Conservation (phyloP, 2,113 vertebrate genomes). For the Rhea americana region DNA sequence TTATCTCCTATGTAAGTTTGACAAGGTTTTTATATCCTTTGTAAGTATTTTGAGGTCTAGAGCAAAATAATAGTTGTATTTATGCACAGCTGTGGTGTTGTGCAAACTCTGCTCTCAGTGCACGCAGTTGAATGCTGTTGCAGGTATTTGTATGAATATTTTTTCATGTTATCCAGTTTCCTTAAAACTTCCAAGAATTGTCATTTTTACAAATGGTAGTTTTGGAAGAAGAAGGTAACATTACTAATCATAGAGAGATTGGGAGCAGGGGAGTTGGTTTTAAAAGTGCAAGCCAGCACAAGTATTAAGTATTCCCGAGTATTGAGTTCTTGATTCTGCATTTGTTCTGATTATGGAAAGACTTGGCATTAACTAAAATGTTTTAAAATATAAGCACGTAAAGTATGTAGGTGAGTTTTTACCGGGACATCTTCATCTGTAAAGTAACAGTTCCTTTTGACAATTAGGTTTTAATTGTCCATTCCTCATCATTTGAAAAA, state of each 20-base stretch:
- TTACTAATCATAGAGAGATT: not conserved
- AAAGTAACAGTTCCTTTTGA: slow-evolving; percentile 29
- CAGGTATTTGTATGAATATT: not conserved
- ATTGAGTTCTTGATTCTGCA: not conserved
- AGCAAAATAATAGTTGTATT: not conserved
- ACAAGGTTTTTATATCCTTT: slow-evolving; percentile 34
- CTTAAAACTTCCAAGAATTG: not conserved
- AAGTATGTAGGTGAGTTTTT: not conserved
- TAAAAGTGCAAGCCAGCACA: not conserved
- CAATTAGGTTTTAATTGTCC: not conserved
- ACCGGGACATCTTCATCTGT: not conserved
- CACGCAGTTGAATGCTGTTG: not conserved
- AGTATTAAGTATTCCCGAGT: not conserved
- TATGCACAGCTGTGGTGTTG: not conserved
- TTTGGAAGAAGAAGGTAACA: not conserved
- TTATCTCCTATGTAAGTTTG: slow-evolving; percentile 41
- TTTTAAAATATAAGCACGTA: not conserved
- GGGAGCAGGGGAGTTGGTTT: not conserved
- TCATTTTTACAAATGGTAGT: not conserved
- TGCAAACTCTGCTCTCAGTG: not conserved
- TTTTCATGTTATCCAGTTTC: not conserved
- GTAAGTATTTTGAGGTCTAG: not conserved
- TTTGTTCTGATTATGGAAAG: not conserved
- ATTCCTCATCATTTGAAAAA: slow-evolving; percentile 31
- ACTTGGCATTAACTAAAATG: not conserved